These are phyloP conservation scores for Serilophus lunatus DNA, from an alignment of 2,113 vertebrate genomes.

Conservation along the genomic window DNA sequence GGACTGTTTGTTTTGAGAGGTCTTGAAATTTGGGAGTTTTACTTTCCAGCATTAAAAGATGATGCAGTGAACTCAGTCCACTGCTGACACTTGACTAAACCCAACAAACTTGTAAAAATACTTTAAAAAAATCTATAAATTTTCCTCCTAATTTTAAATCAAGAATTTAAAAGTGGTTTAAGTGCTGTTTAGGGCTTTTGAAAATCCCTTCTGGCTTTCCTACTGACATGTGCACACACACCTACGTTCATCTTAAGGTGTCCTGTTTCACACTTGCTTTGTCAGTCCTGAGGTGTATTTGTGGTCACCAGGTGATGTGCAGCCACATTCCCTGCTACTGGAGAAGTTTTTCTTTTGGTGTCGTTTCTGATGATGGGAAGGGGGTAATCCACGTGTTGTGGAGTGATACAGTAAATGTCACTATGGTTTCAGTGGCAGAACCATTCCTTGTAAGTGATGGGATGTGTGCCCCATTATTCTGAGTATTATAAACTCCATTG, in stretches of 20 bases:
- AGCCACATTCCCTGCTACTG: neutral
- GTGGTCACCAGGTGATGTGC: neutral
- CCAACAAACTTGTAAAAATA: accelerated
- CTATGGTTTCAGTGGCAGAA: neutral
- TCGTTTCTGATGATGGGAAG: neutral
- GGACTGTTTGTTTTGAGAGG: neutral
- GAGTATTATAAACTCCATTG: neutral
- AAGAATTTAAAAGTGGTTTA: neutral
- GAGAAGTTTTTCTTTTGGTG: neutral
- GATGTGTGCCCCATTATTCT: neutral
- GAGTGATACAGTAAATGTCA: neutral
- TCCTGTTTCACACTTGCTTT: accelerated
- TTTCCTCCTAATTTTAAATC: neutral
- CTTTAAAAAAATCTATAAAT: neutral
- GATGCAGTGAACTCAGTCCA: neutral
- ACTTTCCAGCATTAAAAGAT: neutral
- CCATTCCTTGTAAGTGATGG: neutral
- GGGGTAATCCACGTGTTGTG: neutral
- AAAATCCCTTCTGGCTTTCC: neutral
- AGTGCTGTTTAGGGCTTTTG: neutral
- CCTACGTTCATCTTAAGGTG: neutral
- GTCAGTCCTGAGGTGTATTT: neutral
- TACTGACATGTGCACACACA: accelerated
- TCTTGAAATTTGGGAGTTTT: neutral
- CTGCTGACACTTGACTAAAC: neutral